Base-by-base conservation (phyloP, 2,797 vertebrate genomes). In the Chaetodon trifasciatus region DNA sequence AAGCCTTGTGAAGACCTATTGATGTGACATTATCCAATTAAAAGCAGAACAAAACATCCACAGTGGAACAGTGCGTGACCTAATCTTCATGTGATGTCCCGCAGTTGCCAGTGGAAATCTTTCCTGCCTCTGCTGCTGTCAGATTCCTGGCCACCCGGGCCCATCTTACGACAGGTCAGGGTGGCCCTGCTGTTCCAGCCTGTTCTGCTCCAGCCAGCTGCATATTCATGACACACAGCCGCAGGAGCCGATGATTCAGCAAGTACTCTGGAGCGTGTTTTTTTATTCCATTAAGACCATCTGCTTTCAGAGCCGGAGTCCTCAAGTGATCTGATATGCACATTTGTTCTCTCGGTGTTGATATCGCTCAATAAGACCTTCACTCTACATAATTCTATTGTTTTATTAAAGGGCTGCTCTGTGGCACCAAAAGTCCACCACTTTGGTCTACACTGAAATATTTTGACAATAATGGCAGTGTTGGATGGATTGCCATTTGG, bases 131-230 rank as follows among this genome's bases (percentile, higher is more conserved):
- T 23, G 50, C 61, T 63, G 61, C 74, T 65, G 56, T 85, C 74
- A 69, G 71, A 69, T 78, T 62, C n/a, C 58, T 4, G 1, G 40
- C 37, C 19, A 58, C 71, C 52, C 4, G 16, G 32, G 44, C 32
- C 12, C 7, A 4, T 47, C 10, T 56, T 47, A 7, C 68, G 69
- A 64, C 64, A 40, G 49, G 35, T 70, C 37, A 8, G 42, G 6
- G 50, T 49, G 57, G 49, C 39, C 76, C 65, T 67, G 74, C 77
- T 69, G 83, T 44, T 81, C 58, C 73, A 70, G 49, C 66, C 60
- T 64, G 73, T 39, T 47, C 73, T 56, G 55, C 46, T 64, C 37
- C 78, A 17, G 47, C 57, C 74, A 81, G 75, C 79, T 86, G 81
- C 63, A 42, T 55, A 53, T 76, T 82, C 44, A 81, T 73, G 24